Evolutionary conservation across 2,797 vertebrate genomes (phyloP).

Genomic region (Limnodromus scolopaceus): DNA sequence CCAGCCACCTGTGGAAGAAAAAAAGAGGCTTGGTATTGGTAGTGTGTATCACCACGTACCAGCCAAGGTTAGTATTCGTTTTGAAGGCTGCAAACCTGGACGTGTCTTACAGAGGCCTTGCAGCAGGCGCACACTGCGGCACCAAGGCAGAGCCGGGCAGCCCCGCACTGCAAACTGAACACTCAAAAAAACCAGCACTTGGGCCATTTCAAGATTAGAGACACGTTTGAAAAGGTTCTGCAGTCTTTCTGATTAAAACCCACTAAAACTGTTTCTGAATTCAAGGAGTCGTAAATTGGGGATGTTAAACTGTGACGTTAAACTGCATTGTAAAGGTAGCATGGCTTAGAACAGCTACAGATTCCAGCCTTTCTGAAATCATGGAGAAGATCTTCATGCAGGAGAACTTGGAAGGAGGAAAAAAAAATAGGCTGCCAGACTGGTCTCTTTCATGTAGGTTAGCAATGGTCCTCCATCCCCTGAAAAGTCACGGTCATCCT

Average conservation of each 20-base stretch:
- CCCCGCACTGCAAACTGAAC: not conserved
- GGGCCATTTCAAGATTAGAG: not conserved
- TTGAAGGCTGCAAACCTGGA: conserved; percentile 45
- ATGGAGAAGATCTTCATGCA: not conserved
- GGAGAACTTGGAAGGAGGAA: not conserved
- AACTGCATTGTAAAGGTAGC: not conserved
- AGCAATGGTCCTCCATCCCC: not conserved
- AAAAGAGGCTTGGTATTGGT: conserved; percentile 88
- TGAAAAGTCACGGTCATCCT: not conserved
- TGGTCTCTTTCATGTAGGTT: not conserved
- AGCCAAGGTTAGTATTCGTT: conserved; percentile 82
- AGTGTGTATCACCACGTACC: conserved; percentile 83
- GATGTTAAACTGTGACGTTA: rapidly evolving
- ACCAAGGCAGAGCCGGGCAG: rapidly evolving
- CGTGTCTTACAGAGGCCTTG: conserved; percentile 1
- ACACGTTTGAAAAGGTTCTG: not conserved
- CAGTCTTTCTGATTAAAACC: not conserved
- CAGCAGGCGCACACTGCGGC: not conserved
- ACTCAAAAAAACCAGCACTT: not conserved
- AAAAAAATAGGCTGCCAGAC: not conserved
- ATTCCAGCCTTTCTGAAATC: not conserved
- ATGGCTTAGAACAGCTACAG: not conserved
- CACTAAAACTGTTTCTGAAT: not conserved
- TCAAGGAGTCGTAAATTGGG: not conserved
- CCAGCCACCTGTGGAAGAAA: conserved; percentile 87